Base-by-base conservation (phyloP, 2,797 vertebrate species). In the Acestrorhynchus altus region DNA sequence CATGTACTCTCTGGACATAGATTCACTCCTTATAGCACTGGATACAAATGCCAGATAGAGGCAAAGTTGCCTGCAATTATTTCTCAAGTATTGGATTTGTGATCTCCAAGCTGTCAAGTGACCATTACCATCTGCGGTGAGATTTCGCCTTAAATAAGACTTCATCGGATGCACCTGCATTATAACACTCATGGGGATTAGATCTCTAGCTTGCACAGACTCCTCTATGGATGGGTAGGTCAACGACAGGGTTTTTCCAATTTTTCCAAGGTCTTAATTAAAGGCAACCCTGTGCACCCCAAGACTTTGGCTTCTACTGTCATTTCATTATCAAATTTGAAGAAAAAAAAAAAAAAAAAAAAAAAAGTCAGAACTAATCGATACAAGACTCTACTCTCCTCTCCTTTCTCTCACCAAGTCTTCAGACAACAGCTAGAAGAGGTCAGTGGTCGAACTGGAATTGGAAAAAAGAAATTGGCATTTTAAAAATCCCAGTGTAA, bases 291-390 rank as follows among this genome's bases (percentile, higher is more conserved):
- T 85, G 87, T 86, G 76, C 83, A 82, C 83, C 88, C 84, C 74
- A 6, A 88, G 88, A 88, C 86, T 83, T 86, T 11, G 59, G 46
- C 59, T 71, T 67, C 51, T 69, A 39, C 87, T 86, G 71, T 89
- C 86, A 86, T 90, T 90, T 88, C 85, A 87, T 84, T 82, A 83
- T 87, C 88, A 90, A 92, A 90, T 90, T 90, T 89, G n/a, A 2
- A 6, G 31, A 35, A 86, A 85, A 91, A 91, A 90, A 90, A 88
- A 91, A 92, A 84, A 86, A 35, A 86, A 85, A 91, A 91, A 90
- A 90, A 88, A 91, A 92, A 84, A 86, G 89, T 92, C 87, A 90
- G 83, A 76, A 77, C 1, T 78, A 88, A 93, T 94, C 91, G 91
- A 93, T 93, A 92, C 88, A 85, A 87, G 80, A 84, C 86, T 84